Evolutionary conservation across 2,888 invertebrate genomes (phyloP).

Genomic region (Mythimna impura): DNA sequence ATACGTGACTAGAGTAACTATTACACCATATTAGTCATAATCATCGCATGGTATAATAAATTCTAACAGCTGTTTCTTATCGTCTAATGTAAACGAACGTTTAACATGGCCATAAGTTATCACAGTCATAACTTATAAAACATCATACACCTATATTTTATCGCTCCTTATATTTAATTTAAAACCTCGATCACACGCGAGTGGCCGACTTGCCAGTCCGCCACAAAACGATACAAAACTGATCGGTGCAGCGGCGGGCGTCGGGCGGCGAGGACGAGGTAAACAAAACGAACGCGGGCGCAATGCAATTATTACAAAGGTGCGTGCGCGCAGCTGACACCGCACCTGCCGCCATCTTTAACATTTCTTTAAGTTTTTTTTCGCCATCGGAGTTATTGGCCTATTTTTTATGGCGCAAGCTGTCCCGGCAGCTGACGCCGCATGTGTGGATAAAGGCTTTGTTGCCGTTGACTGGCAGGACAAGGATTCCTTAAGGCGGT

Average conservation of each 20-base stretch:
- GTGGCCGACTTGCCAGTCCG: slow-evolving; percentile 49
- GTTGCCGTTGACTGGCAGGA: slow-evolving; percentile 69
- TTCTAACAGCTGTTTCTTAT: slow-evolving; percentile 47
- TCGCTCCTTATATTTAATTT: slow-evolving; percentile 63
- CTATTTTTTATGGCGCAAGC: slow-evolving; percentile 90
- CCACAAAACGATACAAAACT: slow-evolving; percentile 74
- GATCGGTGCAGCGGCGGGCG: slow-evolving; percentile 66
- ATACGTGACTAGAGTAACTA: not conserved
- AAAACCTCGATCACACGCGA: slow-evolving; percentile 63
- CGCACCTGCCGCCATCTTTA: slow-evolving; percentile 89
- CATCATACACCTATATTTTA: slow-evolving; percentile 50
- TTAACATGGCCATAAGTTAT: slow-evolving; percentile 45
- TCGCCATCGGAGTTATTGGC: slow-evolving; percentile 89
- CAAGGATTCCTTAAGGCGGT: slow-evolving; percentile 73
- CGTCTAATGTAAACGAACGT: slow-evolving; percentile 46
- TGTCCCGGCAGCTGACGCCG: slow-evolving; percentile 86
- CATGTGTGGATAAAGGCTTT: slow-evolving; percentile 74
- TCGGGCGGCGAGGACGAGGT: slow-evolving; percentile 59
- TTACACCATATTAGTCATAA: slow-evolving; percentile 10
- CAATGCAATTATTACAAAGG: slow-evolving; percentile 87
- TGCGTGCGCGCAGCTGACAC: slow-evolving; percentile 87
- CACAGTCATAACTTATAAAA: slow-evolving; percentile 41
- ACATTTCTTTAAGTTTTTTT: slow-evolving; percentile 87
- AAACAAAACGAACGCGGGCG: slow-evolving; percentile 82
- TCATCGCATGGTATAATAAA: slow-evolving; percentile 4